Conservation (phyloP, 2,797 vertebrate species). For the Limosa lapponica region DNA sequence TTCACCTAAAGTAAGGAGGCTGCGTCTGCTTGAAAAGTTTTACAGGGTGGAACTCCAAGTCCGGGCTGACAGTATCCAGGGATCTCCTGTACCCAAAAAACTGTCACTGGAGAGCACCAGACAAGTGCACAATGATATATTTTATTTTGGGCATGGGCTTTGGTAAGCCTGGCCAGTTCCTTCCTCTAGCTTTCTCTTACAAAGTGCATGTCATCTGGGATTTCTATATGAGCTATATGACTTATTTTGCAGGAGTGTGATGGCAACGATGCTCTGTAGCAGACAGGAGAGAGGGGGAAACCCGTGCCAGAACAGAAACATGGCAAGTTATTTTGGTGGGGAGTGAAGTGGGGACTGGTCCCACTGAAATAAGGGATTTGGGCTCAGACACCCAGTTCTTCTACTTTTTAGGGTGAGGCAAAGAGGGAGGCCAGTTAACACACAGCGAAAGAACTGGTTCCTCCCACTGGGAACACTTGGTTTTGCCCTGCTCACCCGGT, state of each 20-base stretch:
- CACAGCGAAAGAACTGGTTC: neutral
- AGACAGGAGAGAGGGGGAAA: neutral
- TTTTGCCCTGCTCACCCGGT: neutral
- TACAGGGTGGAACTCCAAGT: neutral
- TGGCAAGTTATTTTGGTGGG: neutral
- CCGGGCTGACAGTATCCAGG: neutral
- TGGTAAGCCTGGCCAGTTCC: neutral
- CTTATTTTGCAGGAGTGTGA: neutral
- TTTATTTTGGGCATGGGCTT: neutral
- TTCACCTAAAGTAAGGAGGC: neutral
- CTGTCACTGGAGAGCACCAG: neutral
- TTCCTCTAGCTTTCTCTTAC: neutral
- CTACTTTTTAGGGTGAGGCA: neutral
- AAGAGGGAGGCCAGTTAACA: neutral
- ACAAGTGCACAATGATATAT: neutral
- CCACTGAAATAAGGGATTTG: neutral
- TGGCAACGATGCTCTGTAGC: neutral
- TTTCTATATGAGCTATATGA: neutral
- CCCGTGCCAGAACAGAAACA: neutral
- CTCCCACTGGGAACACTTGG: neutral
- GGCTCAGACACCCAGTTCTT: neutral
- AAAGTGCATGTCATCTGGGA: neutral
- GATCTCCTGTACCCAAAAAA: neutral
- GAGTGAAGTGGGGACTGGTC: neutral
- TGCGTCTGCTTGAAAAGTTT: neutral